A percentile compares a stretch with the other conserved stretches of the same genome.
Evolutionary conservation across 30 jellyfish, hydroid and myxozoan genomes (phyloP).

Genomic region (Hydractinia echinata): DNA sequence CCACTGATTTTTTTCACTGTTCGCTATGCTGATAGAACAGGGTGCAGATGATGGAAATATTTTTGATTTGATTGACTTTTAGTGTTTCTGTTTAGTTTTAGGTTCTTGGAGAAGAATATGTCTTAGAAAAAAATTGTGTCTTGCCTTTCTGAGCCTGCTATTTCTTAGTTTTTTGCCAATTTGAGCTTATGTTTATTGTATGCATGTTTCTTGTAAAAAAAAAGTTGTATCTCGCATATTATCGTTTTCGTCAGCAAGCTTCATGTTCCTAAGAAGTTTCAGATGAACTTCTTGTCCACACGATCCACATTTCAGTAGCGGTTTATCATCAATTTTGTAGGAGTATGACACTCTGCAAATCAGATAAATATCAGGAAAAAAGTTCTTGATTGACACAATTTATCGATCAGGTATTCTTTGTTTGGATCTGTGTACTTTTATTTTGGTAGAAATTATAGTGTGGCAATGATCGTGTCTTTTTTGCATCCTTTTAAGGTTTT

Average conservation of each 20-base stretch:
- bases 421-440: neutral
- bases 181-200: no score
- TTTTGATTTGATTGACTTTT: neutral
- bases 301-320: neutral
- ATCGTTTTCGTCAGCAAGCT: neutral
- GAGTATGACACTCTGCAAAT: neutral
- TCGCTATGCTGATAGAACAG: no score
- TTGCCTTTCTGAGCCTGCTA: no score
- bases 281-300: neutral
- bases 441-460: no score
- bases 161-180: no score
- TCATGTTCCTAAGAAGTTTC: neutral
- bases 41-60: no score
- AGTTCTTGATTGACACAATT: neutral
- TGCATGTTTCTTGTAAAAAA: neutral
- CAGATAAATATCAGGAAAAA: neutral
- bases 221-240: neutral
- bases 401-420: neutral
- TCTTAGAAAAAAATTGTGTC: neutral
- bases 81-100: neutral
- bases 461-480: no score
- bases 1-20: no score
- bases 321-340: neutral
- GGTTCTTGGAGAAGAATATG: neutral
- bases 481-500: no score